Conservation (phyloP, 2,797 vertebrate genomes). For the Alca torda region DNA sequence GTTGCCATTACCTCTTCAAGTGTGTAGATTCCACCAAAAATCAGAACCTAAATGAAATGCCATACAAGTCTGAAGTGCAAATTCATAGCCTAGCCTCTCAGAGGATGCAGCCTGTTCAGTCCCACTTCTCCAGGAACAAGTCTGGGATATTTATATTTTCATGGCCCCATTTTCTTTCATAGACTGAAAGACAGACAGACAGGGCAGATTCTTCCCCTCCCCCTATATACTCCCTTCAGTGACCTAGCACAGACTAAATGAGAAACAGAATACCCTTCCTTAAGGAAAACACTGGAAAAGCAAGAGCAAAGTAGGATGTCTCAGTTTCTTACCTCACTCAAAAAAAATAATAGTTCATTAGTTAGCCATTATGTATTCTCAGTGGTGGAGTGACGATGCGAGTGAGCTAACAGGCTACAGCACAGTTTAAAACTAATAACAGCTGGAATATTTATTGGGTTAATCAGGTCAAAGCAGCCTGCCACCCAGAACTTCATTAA, state of each 20-base stretch:
- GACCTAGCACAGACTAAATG: neutral
- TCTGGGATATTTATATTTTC: neutral
- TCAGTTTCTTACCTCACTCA: neutral
- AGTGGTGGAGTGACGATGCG: neutral
- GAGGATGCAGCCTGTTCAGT: neutral
- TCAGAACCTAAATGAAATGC: neutral
- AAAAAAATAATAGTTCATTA: neutral
- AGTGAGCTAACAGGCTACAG: neutral
- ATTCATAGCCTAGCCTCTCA: neutral
- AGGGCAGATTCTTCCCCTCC: neutral
- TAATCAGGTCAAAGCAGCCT: constrained; percentile 36
- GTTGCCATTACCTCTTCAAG: neutral
- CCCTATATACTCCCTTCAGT: fast-evolving
- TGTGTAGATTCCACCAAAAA: neutral
- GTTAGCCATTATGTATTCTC: neutral
- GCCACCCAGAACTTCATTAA: constrained; percentile 37
- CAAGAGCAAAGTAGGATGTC: neutral
- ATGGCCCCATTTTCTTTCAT: neutral
- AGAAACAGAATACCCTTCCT: neutral
- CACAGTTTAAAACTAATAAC: constrained; percentile 4
- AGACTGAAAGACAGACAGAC: neutral
- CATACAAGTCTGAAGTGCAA: neutral
- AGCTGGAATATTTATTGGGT: constrained; percentile 32
- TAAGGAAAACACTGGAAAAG: neutral
- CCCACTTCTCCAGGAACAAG: neutral